A percentile compares a stretch with the other conserved stretches of the same genome.
These are phyloP conservation scores for Dendrolimus pini DNA, from an alignment of 2,888 invertebrate genomes.

Conservation along the genomic window DNA sequence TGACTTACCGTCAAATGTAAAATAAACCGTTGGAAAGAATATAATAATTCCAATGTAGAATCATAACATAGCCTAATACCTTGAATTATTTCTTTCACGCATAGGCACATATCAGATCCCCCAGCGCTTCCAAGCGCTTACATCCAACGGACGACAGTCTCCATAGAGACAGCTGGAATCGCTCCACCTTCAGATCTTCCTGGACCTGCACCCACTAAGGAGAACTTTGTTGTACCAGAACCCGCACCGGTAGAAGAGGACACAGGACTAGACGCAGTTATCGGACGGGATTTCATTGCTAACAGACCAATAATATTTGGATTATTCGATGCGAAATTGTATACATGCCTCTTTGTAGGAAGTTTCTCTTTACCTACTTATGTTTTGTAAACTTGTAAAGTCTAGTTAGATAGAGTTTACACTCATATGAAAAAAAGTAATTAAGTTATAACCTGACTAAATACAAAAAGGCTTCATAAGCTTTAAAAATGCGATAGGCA, in stretches of 20 bases:
- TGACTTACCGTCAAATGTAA: no score
- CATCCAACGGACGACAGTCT: constrained; percentile 17
- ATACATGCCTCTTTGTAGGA: constrained; percentile 4
- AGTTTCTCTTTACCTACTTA: constrained; percentile 5
- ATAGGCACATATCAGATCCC: constrained; percentile 21
- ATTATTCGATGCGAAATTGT: constrained; percentile 7
- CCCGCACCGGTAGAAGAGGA: neutral
- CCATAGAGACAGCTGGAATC: constrained; percentile 6
- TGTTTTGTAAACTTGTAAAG: neutral
- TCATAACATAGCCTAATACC: no score
- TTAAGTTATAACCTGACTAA: no score
- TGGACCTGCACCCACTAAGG: neutral
- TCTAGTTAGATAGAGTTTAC: neutral
- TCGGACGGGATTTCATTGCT: constrained; percentile 10
- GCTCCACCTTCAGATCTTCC: neutral
- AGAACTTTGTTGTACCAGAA: no score
- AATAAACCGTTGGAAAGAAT: no score
- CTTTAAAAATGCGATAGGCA: no score
- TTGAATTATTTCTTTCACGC: neutral
- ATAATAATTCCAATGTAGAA: no score
- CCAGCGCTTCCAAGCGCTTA: constrained; percentile 18
- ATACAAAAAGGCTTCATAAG: no score
- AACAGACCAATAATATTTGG: constrained; percentile 16
- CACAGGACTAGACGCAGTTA: constrained; percentile 7
- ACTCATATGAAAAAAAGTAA: no score